phyloP scores from a whole-genome alignment of 2,113 vertebrate genomes.

The Lonchura striata region DNA sequence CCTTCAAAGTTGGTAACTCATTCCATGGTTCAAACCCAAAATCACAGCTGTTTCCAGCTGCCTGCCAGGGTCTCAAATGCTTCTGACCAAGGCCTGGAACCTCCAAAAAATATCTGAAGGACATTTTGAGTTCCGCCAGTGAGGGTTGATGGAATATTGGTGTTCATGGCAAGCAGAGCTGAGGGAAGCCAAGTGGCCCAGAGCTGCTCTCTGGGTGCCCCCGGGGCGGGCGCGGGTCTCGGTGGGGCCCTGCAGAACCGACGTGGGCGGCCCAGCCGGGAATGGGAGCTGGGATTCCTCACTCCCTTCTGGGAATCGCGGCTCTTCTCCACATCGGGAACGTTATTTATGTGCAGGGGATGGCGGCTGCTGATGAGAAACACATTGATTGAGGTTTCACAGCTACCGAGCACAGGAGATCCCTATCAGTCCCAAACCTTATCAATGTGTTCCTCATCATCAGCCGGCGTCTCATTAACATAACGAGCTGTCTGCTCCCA shows the following conservation, averaged over 20 bases:
- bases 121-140: too few species aligned
- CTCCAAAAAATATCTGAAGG: too few species aligned
- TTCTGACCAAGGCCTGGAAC: too few species aligned
- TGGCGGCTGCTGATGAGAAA: slow-evolving; percentile 58
- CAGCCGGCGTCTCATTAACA: slow-evolving; percentile 74
- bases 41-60: too few species aligned
- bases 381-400: slow-evolving; percentile 71
- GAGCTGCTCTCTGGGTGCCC: not conserved
- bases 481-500: slow-evolving; percentile 61
- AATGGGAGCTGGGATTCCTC: not conserved
- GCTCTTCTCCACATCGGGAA: not conserved
- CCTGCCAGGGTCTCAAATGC: too few species aligned
- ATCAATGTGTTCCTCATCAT: slow-evolving; percentile 77
- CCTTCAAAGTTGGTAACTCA: too few species aligned
- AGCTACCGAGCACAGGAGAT: slow-evolving; percentile 62
- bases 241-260: not conserved
- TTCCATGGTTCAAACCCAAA: too few species aligned
- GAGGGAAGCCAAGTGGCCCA: accelerated
- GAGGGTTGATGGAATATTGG: accelerated
- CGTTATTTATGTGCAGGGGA: slow-evolving; percentile 41
- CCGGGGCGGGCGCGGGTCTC: not conserved
- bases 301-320: not conserved
- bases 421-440: slow-evolving; percentile 67
- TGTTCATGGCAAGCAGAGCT: accelerated
- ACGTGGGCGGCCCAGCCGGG: not conserved